These are phyloP conservation scores for Aphelocoma californica DNA, from an alignment of 2,797 vertebrate genomes.

Conservation along the genomic window DNA sequence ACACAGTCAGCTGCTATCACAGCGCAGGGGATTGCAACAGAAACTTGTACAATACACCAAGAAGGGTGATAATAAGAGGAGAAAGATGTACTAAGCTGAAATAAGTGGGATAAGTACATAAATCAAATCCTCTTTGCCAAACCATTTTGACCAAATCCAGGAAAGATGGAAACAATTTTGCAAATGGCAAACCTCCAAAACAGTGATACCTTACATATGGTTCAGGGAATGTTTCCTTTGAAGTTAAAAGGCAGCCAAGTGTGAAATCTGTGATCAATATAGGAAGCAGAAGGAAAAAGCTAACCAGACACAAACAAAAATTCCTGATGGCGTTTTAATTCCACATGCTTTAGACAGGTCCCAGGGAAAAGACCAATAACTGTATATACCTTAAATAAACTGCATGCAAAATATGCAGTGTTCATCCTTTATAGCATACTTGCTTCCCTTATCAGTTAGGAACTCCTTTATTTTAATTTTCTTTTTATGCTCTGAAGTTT, in stretches of 20 bases:
- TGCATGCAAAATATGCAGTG: neutral
- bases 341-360: neutral
- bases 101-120: neutral
- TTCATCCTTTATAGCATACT: neutral
- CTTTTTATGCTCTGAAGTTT: neutral
- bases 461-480: neutral
- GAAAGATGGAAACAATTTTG: slow-evolving; percentile 38
- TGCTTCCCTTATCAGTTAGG: neutral
- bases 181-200: slow-evolving; percentile 15
- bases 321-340: neutral
- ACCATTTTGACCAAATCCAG: neutral
- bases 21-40: neutral
- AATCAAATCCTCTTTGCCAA: neutral
- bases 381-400: neutral
- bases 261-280: slow-evolving; percentile 31
- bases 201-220: slow-evolving; percentile 14
- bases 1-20: neutral
- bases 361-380: neutral
- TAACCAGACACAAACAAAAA: slow-evolving; percentile 19
- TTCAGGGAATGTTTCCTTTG: slow-evolving; percentile 1
- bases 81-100: neutral
- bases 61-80: neutral
- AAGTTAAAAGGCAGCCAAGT: slow-evolving; percentile 21
- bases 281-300: slow-evolving; percentile 25
- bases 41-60: neutral